Evolutionary conservation across 2,113 vertebrate species (phyloP).

Genomic region (western clawed frog (Xenopus tropicalis)): DNA sequence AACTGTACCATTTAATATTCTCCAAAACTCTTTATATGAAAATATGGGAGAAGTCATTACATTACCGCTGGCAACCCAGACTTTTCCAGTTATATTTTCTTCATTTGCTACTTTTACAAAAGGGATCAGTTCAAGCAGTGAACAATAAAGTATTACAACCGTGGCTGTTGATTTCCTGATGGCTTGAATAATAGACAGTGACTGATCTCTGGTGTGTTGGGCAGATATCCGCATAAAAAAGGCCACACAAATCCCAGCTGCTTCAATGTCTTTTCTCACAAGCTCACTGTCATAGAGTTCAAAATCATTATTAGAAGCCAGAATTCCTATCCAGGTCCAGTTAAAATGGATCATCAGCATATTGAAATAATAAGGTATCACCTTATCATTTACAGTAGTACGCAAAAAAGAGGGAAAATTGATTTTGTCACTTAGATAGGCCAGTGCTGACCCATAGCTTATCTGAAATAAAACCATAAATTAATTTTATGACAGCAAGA

Average conservation of each 20-base stretch:
- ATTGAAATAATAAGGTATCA: not conserved
- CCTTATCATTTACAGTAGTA: not conserved
- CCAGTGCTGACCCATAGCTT: conserved; percentile 6
- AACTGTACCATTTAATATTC: conserved; percentile 4
- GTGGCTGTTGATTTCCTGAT: not conserved
- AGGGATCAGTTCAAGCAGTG: not conserved
- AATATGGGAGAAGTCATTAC: not conserved
- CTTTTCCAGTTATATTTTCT: not conserved
- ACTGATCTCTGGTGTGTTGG: not conserved
- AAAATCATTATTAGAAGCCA: conserved; percentile 13
- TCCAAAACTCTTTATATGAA: not conserved
- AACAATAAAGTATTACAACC: not conserved
- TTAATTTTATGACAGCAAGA: too few species aligned
- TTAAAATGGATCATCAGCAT: not conserved
- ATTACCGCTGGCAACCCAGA: conserved; percentile 22
- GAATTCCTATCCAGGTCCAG: not conserved
- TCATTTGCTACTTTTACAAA: not conserved
- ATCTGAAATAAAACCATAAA: not conserved
- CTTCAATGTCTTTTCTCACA: not conserved
- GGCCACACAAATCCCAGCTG: conserved; percentile 16
- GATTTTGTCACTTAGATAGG: not conserved
- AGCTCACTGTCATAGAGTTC: not conserved
- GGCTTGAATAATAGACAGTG: not conserved
- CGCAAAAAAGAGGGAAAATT: conserved; percentile 23
- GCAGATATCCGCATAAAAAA: not conserved